Conservation (phyloP, 2,113 vertebrate species). For the Aspidoscelis tigris region DNA sequence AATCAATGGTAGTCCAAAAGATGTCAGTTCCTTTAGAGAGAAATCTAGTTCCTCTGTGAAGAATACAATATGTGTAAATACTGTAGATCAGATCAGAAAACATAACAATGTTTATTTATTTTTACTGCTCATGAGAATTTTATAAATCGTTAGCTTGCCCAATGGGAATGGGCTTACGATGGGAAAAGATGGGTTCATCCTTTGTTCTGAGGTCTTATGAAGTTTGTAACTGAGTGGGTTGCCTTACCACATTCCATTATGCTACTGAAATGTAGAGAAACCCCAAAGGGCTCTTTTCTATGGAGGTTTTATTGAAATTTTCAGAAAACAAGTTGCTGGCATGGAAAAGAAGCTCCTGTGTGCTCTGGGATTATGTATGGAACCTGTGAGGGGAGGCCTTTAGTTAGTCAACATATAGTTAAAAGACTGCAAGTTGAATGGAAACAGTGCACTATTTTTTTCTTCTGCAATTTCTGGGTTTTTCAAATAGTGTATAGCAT, state of each 20-base stretch:
- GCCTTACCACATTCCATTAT: not conserved
- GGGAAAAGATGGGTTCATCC: not conserved
- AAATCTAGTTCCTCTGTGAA: not conserved
- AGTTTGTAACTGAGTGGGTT: not conserved
- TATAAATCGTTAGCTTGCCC: not conserved
- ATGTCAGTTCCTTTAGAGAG: not conserved
- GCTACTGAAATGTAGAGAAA: too few relatives aligned
- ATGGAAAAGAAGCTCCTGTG: not conserved
- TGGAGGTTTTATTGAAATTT: not conserved
- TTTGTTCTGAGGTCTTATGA: constrained; percentile 3
- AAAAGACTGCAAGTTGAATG: not conserved
- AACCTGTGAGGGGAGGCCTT: not conserved
- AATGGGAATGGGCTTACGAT: not conserved
- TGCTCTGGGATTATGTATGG: not conserved
- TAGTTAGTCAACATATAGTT: not conserved
- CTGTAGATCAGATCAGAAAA: not conserved
- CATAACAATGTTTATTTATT: not conserved
- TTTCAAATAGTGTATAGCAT: not conserved
- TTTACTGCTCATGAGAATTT: not conserved
- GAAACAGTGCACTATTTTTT: too few relatives aligned
- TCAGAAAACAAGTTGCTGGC: not conserved
- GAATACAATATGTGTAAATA: not conserved
- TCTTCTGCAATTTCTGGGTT: not conserved
- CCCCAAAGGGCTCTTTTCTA: too few relatives aligned
- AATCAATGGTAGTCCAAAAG: not conserved